phyloP scores from a whole-genome alignment of 2,888 invertebrate species.

The Andrena hattorfiana region DNA sequence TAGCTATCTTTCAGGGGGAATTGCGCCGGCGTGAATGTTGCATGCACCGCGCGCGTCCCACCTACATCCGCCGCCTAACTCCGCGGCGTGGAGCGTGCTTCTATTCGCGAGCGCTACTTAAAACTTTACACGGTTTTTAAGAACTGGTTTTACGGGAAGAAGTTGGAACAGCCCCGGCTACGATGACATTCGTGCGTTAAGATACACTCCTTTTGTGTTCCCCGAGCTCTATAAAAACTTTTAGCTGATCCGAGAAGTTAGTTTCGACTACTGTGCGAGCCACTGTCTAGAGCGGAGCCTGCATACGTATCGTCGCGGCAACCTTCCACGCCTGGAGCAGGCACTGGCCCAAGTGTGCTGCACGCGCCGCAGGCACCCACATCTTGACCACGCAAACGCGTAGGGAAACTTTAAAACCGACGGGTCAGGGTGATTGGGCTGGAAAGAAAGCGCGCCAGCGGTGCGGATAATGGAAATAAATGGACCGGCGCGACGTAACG shows the following conservation, averaged over 20 bases:
- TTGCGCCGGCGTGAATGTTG: neutral
- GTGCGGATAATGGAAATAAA: neutral
- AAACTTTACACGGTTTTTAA: constrained; percentile 50
- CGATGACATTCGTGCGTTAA: constrained; percentile 56
- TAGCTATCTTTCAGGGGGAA: neutral
- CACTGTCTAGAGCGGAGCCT: constrained; percentile 21
- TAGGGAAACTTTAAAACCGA: neutral
- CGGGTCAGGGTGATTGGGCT: neutral
- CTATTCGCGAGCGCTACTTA: constrained; percentile 11
- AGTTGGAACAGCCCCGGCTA: constrained; percentile 43
- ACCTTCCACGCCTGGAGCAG: neutral
- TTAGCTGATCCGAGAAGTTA: constrained; percentile 40
- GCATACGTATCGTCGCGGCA: constrained; percentile 5
- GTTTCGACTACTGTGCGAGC: constrained; percentile 41
- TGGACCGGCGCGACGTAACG: neutral
- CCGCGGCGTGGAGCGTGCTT: neutral
- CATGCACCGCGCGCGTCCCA: neutral
- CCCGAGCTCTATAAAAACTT: constrained; percentile 57
- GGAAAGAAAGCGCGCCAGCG: neutral
- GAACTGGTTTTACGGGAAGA: constrained; percentile 34
- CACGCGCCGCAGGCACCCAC: neutral
- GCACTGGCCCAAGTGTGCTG: neutral
- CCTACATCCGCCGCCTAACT: neutral
- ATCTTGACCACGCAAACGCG: neutral
- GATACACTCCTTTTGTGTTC: constrained; percentile 39